phyloP scores from a whole-genome alignment of 2,797 vertebrate genomes.

The Hydrophis major region DNA sequence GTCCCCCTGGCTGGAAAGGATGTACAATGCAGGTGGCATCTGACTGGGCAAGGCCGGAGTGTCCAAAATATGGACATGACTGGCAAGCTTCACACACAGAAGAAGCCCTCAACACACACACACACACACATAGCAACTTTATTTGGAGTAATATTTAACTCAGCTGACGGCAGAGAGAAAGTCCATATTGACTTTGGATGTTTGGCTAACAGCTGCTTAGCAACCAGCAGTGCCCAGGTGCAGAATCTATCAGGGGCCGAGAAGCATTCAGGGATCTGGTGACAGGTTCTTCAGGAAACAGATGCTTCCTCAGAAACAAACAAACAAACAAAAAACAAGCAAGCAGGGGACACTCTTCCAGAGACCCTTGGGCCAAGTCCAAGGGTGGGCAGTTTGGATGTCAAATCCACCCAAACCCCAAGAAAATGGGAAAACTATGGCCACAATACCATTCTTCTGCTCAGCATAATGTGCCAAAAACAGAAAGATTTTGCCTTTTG shows the following conservation, averaged over 20 bases:
- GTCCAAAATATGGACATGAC: neutral
- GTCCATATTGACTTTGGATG: neutral
- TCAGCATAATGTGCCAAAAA: neutral
- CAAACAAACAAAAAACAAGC: too few relatives aligned
- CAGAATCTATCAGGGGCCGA: neutral
- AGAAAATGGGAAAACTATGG: neutral
- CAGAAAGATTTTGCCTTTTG: neutral
- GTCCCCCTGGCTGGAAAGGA: neutral
- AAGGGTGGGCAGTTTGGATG: neutral
- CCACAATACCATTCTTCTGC: neutral
- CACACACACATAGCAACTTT: neutral
- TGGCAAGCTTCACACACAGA: neutral
- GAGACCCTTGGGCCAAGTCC: neutral
- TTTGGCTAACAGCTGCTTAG: conserved; percentile 5
- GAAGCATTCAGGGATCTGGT: neutral
- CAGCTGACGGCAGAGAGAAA: neutral
- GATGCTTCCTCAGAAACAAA: neutral
- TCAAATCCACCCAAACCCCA: neutral
- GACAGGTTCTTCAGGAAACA: neutral
- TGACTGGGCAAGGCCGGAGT: neutral
- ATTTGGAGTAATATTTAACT: conserved; percentile 12
- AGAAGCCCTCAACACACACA: neutral
- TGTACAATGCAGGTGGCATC: neutral
- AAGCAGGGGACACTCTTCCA: neutral
- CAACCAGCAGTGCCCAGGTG: neutral